phyloP scores from a whole-genome alignment of 23 tunicate genomes.

The Trididemnum nubilum region DNA sequence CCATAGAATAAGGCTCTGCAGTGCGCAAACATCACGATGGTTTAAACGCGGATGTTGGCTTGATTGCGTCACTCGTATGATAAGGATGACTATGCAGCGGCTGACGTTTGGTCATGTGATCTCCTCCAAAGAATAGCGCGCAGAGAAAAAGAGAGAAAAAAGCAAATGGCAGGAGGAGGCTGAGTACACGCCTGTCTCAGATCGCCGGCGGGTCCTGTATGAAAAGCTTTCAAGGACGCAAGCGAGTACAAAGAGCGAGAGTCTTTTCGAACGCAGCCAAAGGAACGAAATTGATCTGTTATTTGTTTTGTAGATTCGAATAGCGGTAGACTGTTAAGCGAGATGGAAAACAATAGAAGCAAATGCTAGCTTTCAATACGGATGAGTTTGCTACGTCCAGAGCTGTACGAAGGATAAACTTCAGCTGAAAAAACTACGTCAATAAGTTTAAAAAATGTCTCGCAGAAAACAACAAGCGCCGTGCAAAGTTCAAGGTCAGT shows the following conservation, averaged over 20 bases:
- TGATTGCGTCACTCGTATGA: slow-evolving; percentile 41
- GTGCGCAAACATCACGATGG: neutral
- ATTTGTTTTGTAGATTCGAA: too few species aligned
- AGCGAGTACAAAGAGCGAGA: slow-evolving; percentile 42
- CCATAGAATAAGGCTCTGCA: neutral
- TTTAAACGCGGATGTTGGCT: slow-evolving; percentile 33
- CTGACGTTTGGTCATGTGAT: slow-evolving; percentile 68
- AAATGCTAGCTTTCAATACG: too few species aligned
- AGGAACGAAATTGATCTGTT: slow-evolving; percentile 28
- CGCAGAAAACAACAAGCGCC: slow-evolving; percentile 82
- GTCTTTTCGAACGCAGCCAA: slow-evolving; percentile 25
- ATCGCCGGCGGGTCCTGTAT: slow-evolving; percentile 50
- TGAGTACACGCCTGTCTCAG: slow-evolving; percentile 58
- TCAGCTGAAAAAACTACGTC: too few species aligned
- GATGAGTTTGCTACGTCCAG: too few species aligned
- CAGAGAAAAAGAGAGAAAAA: slow-evolving; percentile 57
- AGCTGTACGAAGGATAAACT: too few species aligned
- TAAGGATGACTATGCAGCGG: slow-evolving; percentile 78
- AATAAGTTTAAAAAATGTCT: slow-evolving; percentile 36
- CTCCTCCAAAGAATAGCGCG: slow-evolving; percentile 51
- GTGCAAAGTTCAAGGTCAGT: slow-evolving; percentile 82
- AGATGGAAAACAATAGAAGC: too few species aligned
- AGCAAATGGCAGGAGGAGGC: slow-evolving; percentile 61
- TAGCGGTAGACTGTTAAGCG: too few species aligned
- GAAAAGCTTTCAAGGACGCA: slow-evolving; percentile 55